These are phyloP conservation scores for Elysia chlorotica DNA, from an alignment of 1,140 invertebrate genomes.

Conservation along the genomic window DNA sequence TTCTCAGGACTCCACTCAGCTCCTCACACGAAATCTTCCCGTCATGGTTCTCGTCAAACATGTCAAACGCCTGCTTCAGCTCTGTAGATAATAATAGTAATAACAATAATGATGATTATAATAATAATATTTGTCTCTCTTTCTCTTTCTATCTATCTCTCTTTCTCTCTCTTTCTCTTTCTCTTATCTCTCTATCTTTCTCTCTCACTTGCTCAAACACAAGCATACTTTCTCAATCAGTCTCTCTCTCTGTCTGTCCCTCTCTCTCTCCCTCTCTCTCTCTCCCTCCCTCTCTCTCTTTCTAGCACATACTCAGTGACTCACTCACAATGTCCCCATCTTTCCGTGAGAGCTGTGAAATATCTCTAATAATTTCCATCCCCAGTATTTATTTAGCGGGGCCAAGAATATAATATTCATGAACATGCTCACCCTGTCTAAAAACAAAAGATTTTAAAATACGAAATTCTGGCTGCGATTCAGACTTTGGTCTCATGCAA, in stretches of 20 bases:
- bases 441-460: too few relatives aligned
- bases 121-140: too few relatives aligned
- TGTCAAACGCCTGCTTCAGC: slow-evolving; percentile 51
- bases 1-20: slow-evolving; percentile 98
- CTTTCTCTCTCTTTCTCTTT: neutral
- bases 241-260: neutral
- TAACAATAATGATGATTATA: too few relatives aligned
- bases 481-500: too few relatives aligned
- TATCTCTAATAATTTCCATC: too few relatives aligned
- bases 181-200: neutral
- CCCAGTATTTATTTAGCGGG: too few relatives aligned
- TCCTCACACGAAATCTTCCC: slow-evolving; percentile 99
- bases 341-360: too few relatives aligned
- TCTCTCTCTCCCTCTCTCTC: neutral
- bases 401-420: too few relatives aligned
- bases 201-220: neutral
- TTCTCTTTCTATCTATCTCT: neutral
- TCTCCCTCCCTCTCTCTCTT: neutral
- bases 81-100: slow-evolving; percentile 52
- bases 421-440: too few relatives aligned
- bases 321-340: too few relatives aligned
- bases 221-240: neutral
- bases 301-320: neutral
- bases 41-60: slow-evolving; percentile 78
- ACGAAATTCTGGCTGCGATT: too few relatives aligned